phyloP scores from a whole-genome alignment of 2,113 vertebrate species.

The Dasyprocta punctata region DNA sequence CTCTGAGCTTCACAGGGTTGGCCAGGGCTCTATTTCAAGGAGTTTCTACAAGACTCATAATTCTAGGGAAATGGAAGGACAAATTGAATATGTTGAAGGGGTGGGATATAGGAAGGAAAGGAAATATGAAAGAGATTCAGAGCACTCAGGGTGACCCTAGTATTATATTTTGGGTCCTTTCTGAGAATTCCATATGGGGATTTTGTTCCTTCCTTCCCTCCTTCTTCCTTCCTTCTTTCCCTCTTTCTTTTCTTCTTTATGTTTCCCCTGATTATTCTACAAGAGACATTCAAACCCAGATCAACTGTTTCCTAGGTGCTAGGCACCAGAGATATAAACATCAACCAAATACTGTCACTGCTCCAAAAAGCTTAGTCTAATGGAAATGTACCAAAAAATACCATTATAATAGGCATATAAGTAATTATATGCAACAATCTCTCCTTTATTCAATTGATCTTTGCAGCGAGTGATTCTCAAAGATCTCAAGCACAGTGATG shows the following conservation, averaged over 20 bases:
- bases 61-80: background rate
- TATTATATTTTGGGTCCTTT: background rate
- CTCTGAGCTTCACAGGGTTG: background rate
- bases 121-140: background rate
- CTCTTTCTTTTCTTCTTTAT: background rate
- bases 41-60: background rate
- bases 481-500: conserved; percentile 92
- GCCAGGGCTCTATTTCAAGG: background rate
- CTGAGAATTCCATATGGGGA: rapidly evolving
- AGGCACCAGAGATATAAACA: background rate
- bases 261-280: background rate
- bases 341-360: background rate
- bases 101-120: background rate
- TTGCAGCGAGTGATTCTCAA: conserved; percentile 95
- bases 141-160: background rate
- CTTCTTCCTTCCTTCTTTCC: too few relatives aligned
- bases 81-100: background rate
- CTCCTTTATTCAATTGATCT: conserved; percentile 46
- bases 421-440: background rate
- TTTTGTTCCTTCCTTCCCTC: background rate
- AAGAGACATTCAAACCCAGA: conserved; percentile 42
- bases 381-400: background rate
- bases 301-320: background rate
- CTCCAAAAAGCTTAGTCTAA: background rate
- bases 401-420: background rate